Base-by-base conservation (phyloP, 2,888 invertebrate genomes). In the Mythimna impura region DNA sequence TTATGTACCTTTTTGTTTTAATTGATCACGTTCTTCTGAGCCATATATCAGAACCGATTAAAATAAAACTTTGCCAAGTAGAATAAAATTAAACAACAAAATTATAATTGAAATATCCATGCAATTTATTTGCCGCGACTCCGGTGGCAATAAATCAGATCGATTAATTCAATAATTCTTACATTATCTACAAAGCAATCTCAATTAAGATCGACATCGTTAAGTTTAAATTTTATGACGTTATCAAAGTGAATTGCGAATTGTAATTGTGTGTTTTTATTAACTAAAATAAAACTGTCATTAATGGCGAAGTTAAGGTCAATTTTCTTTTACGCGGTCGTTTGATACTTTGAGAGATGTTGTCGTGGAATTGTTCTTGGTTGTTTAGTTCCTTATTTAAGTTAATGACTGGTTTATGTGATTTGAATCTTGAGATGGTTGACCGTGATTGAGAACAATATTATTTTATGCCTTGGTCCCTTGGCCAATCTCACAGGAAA, bases 151-250 rank as follows among this genome's bases (percentile, higher is more conserved):
- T 81, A 80, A 84, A 75, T 75, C 83, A 80, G 69, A 72, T 75
- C 68, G 77, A 80, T 82, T 84, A 86, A 86, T 86, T 87, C 83
- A 88, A 88, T 86, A 81, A 75, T 72, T 82, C 83, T 74, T 73
- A 74, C 77, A 79, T 85, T 87, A 89, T 89, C 89, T 75, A 74
- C 76, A 73, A 76, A 78, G 79, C 81, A 66, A 89, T 89, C 90
- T 88, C 82, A 84, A 89, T 88, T 88, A 82, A 83, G 61, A 81
- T 77, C 61, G 20, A 69, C 70, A 76, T 77, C 82, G 81, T 85
- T 83, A 81, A 80, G 81, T 83, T 85, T 79, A 78, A 55, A 80
- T 81, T 86, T 86, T 85, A 86, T 74, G 78, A 71, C 60, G 71
- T 40, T 72, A 78, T 83, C 78, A 78, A 72, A 81, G 68, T 75